phyloP scores from a whole-genome alignment of 2,888 invertebrate genomes.

The Tipula vernalis region DNA sequence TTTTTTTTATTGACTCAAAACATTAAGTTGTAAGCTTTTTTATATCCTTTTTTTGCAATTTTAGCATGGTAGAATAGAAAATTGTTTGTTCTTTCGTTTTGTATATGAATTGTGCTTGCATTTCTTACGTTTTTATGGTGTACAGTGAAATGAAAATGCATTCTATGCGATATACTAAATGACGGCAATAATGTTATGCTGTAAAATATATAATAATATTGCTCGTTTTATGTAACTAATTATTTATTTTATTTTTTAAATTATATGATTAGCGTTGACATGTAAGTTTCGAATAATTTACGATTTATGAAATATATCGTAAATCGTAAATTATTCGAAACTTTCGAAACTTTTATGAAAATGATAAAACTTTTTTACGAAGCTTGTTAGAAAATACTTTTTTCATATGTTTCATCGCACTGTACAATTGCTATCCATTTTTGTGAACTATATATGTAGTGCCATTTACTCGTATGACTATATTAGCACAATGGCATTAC shows the following conservation, averaged over 20 bases:
- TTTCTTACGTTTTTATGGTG: not conserved
- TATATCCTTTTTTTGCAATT: not conserved
- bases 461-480: too few relatives aligned
- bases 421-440: not conserved
- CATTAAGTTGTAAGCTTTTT: conserved; percentile 4
- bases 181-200: not conserved
- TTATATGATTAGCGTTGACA: not conserved
- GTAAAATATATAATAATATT: not conserved
- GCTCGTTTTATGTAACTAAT: not conserved
- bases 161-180: not conserved
- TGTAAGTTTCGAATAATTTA: not conserved
- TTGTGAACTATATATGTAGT: not conserved
- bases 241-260: not conserved
- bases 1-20: conserved; percentile 4
- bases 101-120: not conserved
- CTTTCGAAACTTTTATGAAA: not conserved
- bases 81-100: not conserved
- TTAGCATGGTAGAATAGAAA: not conserved
- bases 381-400: not conserved
- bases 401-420: not conserved
- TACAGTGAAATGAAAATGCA: not conserved
- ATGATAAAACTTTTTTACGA: not conserved
- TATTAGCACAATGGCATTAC: not conserved
- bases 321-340: too few relatives aligned
- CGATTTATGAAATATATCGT: not conserved